Conservation (phyloP, 2,888 invertebrate species). For the Chromoteleia sp. region DNA sequence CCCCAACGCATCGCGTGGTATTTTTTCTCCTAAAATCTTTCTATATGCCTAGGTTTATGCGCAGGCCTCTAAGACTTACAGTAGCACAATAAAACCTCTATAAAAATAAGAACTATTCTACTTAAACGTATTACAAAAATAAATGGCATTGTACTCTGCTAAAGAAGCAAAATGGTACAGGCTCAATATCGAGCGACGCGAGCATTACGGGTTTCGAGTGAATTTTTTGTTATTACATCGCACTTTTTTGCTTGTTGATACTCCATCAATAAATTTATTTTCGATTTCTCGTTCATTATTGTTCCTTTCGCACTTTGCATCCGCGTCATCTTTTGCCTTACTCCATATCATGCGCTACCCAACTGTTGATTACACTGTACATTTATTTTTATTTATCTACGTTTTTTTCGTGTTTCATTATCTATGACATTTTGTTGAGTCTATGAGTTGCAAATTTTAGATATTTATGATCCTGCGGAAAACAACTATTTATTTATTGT, state of each 20-base stretch:
- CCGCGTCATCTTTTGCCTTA: conserved; percentile 69
- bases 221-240: conserved; percentile 49
- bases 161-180: conserved; percentile 84
- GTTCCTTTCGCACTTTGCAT: conserved; percentile 69
- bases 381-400: conserved; percentile 64
- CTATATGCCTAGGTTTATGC: conserved; percentile 74
- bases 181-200: conserved; percentile 83
- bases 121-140: conserved; percentile 84
- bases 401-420: conserved; percentile 43
- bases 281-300: conserved; percentile 59
- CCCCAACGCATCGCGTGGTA: conserved; percentile 32
- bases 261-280: conserved; percentile 32
- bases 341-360: conserved; percentile 62
- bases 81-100: conserved; percentile 77
- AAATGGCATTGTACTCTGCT: conserved; percentile 84
- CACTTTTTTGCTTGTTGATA: conserved; percentile 39
- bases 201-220: conserved; percentile 75
- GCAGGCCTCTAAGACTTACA: conserved; percentile 85
- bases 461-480: conserved; percentile 44
- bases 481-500: conserved; percentile 24
- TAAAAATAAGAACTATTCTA: conserved; percentile 80
- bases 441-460: conserved; percentile 60
- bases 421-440: conserved; percentile 48
- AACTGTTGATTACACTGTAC: conserved; percentile 68
- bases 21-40: conserved; percentile 46